Conservation (phyloP, 1,140 invertebrate genomes). For the Proctacanthus coquilletti region DNA sequence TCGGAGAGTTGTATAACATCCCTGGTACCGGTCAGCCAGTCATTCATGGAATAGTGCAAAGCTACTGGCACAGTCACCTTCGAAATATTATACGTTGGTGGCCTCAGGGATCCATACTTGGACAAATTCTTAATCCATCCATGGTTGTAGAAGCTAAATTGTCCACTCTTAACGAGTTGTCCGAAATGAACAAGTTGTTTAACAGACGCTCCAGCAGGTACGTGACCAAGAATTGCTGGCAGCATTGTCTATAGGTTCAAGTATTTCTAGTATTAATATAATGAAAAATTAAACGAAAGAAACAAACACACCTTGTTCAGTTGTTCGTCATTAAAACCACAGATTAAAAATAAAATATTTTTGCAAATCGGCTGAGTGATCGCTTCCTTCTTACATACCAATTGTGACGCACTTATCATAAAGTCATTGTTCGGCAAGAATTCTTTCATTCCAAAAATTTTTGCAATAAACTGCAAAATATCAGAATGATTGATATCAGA, state of each 20-base stretch:
- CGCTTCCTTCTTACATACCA: no score
- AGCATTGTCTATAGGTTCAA: constrained; percentile 36
- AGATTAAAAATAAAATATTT: no score
- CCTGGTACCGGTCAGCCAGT: constrained; percentile 38
- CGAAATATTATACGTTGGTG: constrained; percentile 41
- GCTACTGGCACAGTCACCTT: constrained; percentile 46
- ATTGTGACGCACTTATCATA: no score
- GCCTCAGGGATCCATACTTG: constrained; percentile 30
- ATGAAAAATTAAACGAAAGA: constrained; percentile 22
- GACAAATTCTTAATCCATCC: constrained; percentile 30
- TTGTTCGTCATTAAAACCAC: no score
- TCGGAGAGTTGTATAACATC: constrained; percentile 42
- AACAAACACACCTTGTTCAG: no score
- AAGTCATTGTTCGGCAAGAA: not conserved
- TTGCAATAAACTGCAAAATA: no score
- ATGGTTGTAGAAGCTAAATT: constrained; percentile 25
- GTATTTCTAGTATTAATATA: not conserved
- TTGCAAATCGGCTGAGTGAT: no score
- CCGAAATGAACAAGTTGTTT: constrained; percentile 29
- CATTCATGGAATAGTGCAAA: constrained; percentile 43
- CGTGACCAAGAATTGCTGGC: constrained; percentile 55
- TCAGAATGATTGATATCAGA: no score
- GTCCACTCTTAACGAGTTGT: constrained; percentile 22
- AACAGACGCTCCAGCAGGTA: constrained; percentile 33
- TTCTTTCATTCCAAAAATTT: no score